Evolutionary conservation across 2,113 vertebrate species (phyloP).

Genomic region (Mungos mungo): DNA sequence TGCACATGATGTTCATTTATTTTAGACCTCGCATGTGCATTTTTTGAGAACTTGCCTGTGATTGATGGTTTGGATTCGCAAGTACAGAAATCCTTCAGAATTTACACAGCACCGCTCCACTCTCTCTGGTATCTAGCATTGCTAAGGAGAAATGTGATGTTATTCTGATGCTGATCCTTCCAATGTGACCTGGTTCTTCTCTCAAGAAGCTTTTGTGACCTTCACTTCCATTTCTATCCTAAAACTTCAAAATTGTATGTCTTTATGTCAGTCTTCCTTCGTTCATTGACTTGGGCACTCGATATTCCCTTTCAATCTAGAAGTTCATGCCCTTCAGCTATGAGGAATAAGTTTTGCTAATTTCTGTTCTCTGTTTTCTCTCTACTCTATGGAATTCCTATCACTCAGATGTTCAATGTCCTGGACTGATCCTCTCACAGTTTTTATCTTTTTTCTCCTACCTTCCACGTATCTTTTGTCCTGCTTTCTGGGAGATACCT

Average conservation of each 20-base stretch:
- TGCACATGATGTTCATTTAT: background rate
- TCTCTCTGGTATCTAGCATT: background rate
- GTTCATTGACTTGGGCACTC: background rate
- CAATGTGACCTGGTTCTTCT: background rate
- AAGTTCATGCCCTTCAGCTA: background rate
- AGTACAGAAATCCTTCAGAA: constrained; percentile 16
- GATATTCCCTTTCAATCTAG: background rate
- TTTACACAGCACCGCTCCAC: background rate
- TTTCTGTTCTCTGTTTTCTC: background rate
- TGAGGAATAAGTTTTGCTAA: background rate
- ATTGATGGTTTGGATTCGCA: background rate
- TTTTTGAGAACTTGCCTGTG: background rate
- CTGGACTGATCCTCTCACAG: background rate
- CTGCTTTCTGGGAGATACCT: background rate
- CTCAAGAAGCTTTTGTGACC: background rate
- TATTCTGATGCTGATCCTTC: background rate
- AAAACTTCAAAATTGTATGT: background rate
- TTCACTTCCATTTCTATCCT: background rate
- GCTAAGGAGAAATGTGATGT: background rate
- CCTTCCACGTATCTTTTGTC: background rate
- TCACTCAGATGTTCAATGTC: background rate
- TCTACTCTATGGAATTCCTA: background rate
- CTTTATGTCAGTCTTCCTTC: background rate
- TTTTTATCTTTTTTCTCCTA: background rate
- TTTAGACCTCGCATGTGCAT: background rate